phyloP scores from a whole-genome alignment of 2,797 vertebrate species.

The Peromyscus nudipes region DNA sequence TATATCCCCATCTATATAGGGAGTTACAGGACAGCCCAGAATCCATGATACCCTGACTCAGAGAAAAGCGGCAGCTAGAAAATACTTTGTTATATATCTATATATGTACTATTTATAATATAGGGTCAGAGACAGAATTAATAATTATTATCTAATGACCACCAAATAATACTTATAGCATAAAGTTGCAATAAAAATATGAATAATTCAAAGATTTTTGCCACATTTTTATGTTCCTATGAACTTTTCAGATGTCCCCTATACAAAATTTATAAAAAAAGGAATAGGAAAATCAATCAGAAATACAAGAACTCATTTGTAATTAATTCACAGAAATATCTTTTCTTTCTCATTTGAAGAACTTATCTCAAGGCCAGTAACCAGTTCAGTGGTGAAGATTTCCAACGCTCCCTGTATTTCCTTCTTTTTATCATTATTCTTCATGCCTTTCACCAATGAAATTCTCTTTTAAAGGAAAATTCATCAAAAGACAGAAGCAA shows the following conservation, averaged over 20 bases:
- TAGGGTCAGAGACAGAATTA: not conserved
- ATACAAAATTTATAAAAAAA: slow-evolving; percentile 9
- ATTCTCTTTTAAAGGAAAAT: slow-evolving; percentile 10
- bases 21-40: not conserved
- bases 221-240: not conserved
- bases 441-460: not conserved
- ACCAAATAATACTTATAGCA: not conserved
- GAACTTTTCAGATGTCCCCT: not conserved
- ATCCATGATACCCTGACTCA: not conserved
- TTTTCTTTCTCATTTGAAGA: not conserved
- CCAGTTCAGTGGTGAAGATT: slow-evolving; percentile 11
- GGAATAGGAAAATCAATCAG: not conserved
- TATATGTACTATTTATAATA: not conserved
- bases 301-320: not conserved
- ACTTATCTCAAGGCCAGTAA: not conserved
- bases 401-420: not conserved
- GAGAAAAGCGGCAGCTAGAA: not conserved
- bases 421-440: not conserved
- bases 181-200: not conserved
- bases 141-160: not conserved
- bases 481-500: not conserved
- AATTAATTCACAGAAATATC: not conserved
- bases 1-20: not conserved
- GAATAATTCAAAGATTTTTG: not conserved
- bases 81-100: not conserved